Evolutionary conservation across 2,888 invertebrate genomes (phyloP).

Genomic region (Antheraea yamamai): DNA sequence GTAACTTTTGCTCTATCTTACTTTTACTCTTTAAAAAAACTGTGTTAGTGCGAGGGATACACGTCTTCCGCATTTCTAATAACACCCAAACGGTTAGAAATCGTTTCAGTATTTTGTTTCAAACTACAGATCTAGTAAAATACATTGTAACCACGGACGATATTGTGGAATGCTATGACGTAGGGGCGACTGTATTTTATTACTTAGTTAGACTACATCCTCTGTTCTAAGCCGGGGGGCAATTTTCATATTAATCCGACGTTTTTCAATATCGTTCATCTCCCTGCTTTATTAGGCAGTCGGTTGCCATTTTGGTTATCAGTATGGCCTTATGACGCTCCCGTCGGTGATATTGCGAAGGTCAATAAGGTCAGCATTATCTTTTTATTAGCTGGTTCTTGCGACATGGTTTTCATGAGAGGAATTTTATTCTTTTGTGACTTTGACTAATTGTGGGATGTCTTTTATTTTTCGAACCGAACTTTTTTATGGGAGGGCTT

Average conservation of each 20-base stretch:
- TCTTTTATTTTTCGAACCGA: no score
- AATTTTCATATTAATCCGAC: slow-evolving; percentile 5
- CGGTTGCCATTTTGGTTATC: not conserved
- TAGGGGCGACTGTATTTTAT: not conserved
- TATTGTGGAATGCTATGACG: not conserved
- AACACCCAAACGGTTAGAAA: not conserved
- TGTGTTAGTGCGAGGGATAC: no score
- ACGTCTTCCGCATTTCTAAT: no score
- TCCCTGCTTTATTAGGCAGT: not conserved
- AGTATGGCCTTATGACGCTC: not conserved
- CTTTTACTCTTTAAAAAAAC: no score
- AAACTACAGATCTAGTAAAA: not conserved
- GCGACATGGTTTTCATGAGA: no score
- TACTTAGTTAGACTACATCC: slow-evolving; percentile 1
- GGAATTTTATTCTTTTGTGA: no score
- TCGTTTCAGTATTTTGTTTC: not conserved
- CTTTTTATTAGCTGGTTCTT: not conserved
- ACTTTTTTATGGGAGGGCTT: no score
- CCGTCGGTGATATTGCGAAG: not conserved
- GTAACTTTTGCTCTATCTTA: no score
- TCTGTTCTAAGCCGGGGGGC: not conserved
- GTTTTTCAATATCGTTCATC: slow-evolving; percentile 1
- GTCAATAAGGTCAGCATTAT: not conserved
- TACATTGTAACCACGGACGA: not conserved
- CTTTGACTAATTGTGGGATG: no score